Evolutionary conservation across 2,113 vertebrate species (phyloP).

Genomic region (Noctilio leporinus): DNA sequence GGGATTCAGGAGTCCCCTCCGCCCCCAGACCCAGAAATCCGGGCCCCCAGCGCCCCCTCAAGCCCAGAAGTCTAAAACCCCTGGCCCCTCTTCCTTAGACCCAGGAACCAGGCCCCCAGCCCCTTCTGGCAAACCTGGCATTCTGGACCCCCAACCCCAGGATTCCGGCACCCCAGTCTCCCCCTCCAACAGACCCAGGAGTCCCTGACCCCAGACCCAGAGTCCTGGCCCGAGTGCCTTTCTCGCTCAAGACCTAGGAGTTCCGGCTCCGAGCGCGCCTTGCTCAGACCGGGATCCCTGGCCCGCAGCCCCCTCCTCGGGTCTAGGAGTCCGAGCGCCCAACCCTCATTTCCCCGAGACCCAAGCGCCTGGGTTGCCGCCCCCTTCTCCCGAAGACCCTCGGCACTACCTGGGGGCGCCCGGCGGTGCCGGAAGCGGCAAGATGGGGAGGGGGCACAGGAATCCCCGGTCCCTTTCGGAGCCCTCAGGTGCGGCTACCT

Average conservation of each 20-base stretch:
- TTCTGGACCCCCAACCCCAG: neutral
- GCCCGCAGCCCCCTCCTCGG: neutral
- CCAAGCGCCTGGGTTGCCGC: neutral
- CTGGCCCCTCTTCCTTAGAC: neutral
- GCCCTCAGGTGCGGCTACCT: conserved; percentile 54
- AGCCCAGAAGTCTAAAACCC: neutral
- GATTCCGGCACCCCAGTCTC: neutral
- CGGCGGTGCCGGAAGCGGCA: neutral
- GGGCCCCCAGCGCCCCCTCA: neutral
- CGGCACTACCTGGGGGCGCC: conserved; percentile 34
- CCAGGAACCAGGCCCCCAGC: neutral
- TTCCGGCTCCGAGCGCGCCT: neutral
- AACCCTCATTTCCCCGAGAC: neutral
- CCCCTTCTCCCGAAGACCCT: neutral
- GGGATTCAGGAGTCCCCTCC: neutral
- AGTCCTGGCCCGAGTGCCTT: no score
- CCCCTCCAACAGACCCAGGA: neutral
- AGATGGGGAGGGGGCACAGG: conserved; percentile 6
- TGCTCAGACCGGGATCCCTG: neutral
- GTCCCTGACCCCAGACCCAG: neutral
- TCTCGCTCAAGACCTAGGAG: neutral
- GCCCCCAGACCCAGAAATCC: neutral
- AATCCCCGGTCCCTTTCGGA: neutral
- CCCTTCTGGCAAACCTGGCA: neutral
- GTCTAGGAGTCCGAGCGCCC: neutral